Evolutionary conservation across 2,888 invertebrate species (phyloP), one percentile per base, ranked within the genome.

Genomic region (Synanthedon vespiformis): DNA sequence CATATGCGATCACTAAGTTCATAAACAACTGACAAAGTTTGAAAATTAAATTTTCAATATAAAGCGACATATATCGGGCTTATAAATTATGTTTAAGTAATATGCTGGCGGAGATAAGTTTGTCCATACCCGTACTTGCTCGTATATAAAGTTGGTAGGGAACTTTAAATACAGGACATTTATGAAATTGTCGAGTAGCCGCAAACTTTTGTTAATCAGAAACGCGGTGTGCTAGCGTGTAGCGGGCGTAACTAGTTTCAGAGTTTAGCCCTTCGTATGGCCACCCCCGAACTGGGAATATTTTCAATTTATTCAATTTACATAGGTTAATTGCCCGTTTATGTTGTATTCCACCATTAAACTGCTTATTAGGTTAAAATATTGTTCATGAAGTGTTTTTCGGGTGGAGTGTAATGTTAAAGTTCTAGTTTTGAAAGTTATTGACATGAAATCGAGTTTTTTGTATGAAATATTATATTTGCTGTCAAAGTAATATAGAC

Each of bases 201-300:
- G 61, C 66, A 74, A 83, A 81, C 71, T 82, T 83, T 77, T 68
- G 79, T 78, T 79, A 82, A 80, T 82, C 80, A 80, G 73, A 76
- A 70, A 64, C 66, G 67, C 63, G 59, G 68, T 65, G 68, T 62
- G 56, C 58, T 57, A 57, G 57, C 56, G 58, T 64, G 44, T 44
- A 44, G 44, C n/a, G 44, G 44, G n/a, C 34, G 34, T 34, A 76
- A 77, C 72, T 78, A 77, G 72, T 78, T 70, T 71, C 34, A 59
- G 61, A 73, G 72, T 74, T 68, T 65, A 68, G 70, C 74, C 74
- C 75, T 67, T 63, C 69, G 63, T 67, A 61, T 61, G 60, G 67
- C 63, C 62, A 63, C 55, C 63, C 58, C 60, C 61, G 1, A 8
- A 34, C 34, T 34, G 61, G 64, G 66, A 69, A 72, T 79, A 75